Conservation (phyloP, 2,888 invertebrate species). For the Gasteruption jaculator region DNA sequence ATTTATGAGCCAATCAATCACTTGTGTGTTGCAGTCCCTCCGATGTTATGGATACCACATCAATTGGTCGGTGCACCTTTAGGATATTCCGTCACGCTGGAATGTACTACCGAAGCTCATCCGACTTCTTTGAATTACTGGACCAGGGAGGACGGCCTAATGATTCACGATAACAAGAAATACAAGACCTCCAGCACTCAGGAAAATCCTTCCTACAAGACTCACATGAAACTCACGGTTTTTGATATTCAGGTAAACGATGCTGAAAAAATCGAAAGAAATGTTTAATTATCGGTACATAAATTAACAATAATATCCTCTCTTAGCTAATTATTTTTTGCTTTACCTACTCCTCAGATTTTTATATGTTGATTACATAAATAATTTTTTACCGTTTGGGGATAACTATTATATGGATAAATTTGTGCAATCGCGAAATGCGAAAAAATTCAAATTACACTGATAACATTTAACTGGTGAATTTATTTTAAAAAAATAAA, state of each 20-base stretch:
- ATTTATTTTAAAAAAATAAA: too few relatives aligned
- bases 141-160: conserved; percentile 82
- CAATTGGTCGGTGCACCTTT: conserved; percentile 83
- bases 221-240: conserved; percentile 82
- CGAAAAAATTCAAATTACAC: too few relatives aligned
- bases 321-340: too few relatives aligned
- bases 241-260: conserved; percentile 58
- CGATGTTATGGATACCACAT: conserved; percentile 89
- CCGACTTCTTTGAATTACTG: conserved; percentile 88
- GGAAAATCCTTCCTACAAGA: conserved; percentile 78
- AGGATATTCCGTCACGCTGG: conserved; percentile 77
- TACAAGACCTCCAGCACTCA: conserved; percentile 60
- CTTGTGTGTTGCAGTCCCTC: conserved; percentile 68
- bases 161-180: conserved; percentile 82
- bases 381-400: too few relatives aligned
- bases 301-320: too few relatives aligned
- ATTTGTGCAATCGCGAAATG: too few relatives aligned
- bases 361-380: too few relatives aligned
- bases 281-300: too few relatives aligned
- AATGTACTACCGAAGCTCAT: conserved; percentile 88
- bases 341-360: too few relatives aligned
- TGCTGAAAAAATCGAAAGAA: neutral
- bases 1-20: conserved; percentile 44
- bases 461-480: too few relatives aligned
- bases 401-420: too few relatives aligned